Evolutionary conservation across 1,140 invertebrate species (phyloP).

Genomic region (Stratiolaelaps scimitus): DNA sequence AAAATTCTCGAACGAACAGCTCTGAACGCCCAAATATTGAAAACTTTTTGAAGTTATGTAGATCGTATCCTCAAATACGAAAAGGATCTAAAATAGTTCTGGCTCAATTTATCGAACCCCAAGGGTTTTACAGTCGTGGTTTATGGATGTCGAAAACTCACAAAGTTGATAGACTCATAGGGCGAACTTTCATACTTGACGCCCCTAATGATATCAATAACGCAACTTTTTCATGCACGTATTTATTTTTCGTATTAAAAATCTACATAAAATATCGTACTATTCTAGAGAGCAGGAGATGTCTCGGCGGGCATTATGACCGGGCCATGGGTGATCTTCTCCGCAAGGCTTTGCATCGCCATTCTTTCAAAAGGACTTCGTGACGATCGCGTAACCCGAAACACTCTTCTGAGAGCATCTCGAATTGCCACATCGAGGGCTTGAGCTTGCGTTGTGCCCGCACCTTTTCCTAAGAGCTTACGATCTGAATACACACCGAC

Average conservation of each 20-base stretch:
- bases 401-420: slow-evolving; percentile 5
- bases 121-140: too few relatives aligned
- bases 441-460: neutral
- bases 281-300: neutral
- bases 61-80: too few relatives aligned
- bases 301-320: neutral
- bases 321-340: neutral
- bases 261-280: neutral
- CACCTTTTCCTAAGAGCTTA: slow-evolving; percentile 12
- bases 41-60: too few relatives aligned
- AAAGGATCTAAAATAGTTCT: too few relatives aligned
- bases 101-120: too few relatives aligned
- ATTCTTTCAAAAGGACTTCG: slow-evolving; percentile 15
- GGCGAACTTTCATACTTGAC: neutral
- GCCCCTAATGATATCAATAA: neutral
- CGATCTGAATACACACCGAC: slow-evolving; percentile 6
- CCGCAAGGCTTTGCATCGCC: neutral
- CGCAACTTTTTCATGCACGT: too few relatives aligned
- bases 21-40: too few relatives aligned
- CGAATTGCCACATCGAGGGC: slow-evolving; percentile 3
- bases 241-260: neutral
- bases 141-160: too few relatives aligned
- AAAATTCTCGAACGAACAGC: too few relatives aligned
- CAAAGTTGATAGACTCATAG: neutral
- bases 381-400: neutral